phyloP scores from a whole-genome alignment of 1,140 invertebrate species.

The Camponotus pennsylvanicus region DNA sequence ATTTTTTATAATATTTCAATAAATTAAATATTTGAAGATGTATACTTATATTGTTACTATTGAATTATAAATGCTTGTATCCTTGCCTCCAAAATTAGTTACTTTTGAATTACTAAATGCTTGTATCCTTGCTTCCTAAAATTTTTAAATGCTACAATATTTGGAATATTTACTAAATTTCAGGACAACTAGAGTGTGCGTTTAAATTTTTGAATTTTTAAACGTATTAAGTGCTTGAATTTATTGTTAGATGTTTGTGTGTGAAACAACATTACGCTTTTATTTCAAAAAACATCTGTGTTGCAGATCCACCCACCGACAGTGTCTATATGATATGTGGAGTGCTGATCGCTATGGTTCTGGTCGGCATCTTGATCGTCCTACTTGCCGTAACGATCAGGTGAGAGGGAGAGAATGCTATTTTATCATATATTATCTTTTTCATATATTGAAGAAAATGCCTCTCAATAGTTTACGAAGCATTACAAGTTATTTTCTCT shows the following conservation, averaged over 20 bases:
- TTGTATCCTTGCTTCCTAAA: background rate
- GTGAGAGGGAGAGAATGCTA: slow-evolving; percentile 83
- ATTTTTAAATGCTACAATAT: background rate
- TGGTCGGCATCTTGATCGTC: slow-evolving; percentile 92
- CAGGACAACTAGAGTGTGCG: no score
- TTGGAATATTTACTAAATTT: background rate
- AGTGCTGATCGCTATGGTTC: slow-evolving; percentile 92
- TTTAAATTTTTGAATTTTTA: background rate
- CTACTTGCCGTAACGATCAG: slow-evolving; percentile 92
- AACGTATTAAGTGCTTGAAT: background rate
- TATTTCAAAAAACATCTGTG: slow-evolving; percentile 40
- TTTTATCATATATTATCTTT: background rate
- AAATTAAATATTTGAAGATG: no score
- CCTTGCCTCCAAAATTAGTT: no score
- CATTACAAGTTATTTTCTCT: no score
- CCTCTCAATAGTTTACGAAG: no score
- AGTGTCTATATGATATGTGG: slow-evolving; percentile 93
- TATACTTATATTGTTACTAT: no score
- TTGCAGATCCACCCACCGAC: slow-evolving; percentile 92
- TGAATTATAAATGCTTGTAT: no score
- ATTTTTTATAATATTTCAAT: background rate
- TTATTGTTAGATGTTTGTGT: background rate
- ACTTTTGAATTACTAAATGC: no score
- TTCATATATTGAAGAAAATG: background rate
- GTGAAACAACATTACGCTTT: background rate